A percentile compares a stretch with the other conserved stretches of the same genome.
Evolutionary conservation across 2,797 vertebrate species (phyloP).

Genomic region (Intellagama lesueurii): DNA sequence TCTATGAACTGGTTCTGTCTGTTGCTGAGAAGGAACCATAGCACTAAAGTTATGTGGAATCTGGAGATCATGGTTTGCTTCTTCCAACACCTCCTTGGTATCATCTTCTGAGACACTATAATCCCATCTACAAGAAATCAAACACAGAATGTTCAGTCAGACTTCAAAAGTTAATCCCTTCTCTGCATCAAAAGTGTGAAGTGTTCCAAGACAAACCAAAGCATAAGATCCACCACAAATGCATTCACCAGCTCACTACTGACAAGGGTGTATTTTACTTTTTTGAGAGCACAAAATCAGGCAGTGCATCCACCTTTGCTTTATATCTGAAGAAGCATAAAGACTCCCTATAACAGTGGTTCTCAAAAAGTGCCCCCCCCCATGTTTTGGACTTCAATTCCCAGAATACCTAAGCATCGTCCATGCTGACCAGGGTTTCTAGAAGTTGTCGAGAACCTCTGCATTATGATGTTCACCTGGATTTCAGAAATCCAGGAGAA

Average conservation of each 20-base stretch:
- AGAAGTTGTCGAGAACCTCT: too few species aligned
- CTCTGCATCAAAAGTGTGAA: neutral
- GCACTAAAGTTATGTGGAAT: slow-evolving; percentile 90
- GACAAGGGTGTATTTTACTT: neutral
- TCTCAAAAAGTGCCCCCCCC: too few species aligned
- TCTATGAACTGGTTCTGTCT: slow-evolving; percentile 78
- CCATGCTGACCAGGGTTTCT: too few species aligned
- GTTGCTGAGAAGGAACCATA: slow-evolving; percentile 82
- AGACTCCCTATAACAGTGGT: neutral
- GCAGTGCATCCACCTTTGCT: neutral
- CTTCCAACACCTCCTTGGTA: slow-evolving; percentile 87
- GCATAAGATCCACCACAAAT: neutral
- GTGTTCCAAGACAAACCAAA: neutral
- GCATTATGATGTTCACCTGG: neutral
- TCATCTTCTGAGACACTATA: slow-evolving; percentile 88
- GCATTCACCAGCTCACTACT: neutral
- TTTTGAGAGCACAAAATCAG: neutral
- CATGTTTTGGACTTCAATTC: too few species aligned
- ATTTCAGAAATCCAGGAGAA: neutral
- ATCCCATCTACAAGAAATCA: slow-evolving; percentile 87
- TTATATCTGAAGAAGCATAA: neutral
- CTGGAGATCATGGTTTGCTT: slow-evolving; percentile 85
- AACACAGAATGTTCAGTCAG: slow-evolving; percentile 5
- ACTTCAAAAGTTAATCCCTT: too few species aligned
- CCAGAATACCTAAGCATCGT: too few species aligned